Percentiles rank a stretch among this genome's conserved stretches.
These are phyloP conservation scores for Amiota minor DNA, from an alignment of 2,888 invertebrate species.

Conservation along the genomic window DNA sequence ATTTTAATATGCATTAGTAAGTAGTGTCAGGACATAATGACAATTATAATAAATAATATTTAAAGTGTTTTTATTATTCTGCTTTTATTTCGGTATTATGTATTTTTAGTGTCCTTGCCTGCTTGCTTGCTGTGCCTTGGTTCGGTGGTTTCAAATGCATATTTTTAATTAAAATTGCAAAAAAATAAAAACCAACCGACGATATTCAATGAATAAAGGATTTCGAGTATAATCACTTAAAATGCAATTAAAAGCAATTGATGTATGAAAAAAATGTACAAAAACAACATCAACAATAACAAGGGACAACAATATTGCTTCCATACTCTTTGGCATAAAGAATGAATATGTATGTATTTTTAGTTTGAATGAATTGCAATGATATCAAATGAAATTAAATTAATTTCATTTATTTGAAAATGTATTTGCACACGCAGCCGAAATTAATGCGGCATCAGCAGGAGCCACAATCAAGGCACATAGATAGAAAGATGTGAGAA, in stretches of 20 bases:
- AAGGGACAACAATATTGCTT: background rate
- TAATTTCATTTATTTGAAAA: conserved; percentile 67
- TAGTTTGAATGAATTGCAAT: conserved; percentile 43
- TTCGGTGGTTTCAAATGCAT: background rate
- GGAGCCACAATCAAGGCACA: conserved; percentile 28
- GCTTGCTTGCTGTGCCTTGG: background rate
- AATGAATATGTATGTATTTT: background rate
- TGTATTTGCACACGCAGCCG: conserved; percentile 68
- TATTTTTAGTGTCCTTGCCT: background rate
- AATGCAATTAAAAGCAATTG: conserved; percentile 28
- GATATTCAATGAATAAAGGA: background rate
- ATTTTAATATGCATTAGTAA: conserved; percentile 7
- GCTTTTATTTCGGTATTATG: background rate
- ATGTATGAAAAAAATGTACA: conserved; percentile 11
- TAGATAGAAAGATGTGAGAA: conserved; percentile 41
- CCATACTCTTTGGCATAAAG: background rate
- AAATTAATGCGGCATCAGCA: conserved; percentile 68
- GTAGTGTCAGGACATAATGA: conserved; percentile 28
- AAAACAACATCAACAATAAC: conserved; percentile 1
- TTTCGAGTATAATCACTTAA: conserved; percentile 11
- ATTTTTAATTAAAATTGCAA: conserved; percentile 18
- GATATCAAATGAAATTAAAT: conserved; percentile 58
- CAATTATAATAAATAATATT: conserved; percentile 27
- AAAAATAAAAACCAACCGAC: background rate
- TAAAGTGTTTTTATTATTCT: background rate